Evolutionary conservation across 2,113 vertebrate genomes (phyloP).

Genomic region (Aramus guarauna): DNA sequence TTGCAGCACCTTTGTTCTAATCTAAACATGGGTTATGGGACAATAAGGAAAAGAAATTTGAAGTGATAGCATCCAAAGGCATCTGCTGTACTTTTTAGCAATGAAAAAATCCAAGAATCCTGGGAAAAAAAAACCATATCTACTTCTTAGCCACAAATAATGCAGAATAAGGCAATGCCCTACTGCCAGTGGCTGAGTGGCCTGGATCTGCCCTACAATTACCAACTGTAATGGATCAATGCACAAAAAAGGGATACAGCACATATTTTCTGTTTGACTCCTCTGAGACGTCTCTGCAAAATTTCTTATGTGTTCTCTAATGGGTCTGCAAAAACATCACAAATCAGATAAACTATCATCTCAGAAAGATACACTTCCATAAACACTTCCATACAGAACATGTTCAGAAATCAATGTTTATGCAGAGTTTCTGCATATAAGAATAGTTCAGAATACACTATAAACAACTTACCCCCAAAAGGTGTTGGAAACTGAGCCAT

Average conservation of each 20-base stretch:
- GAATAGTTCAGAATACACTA: neutral
- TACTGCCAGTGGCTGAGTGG: neutral
- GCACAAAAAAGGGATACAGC: neutral
- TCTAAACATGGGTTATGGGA: neutral
- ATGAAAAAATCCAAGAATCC: neutral
- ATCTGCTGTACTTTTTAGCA: neutral
- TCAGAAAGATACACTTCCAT: neutral
- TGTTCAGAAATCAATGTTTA: neutral
- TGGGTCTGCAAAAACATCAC: neutral
- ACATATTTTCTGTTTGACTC: neutral
- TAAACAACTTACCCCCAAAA: constrained; percentile 87
- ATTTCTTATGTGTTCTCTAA: neutral
- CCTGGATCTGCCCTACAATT: neutral
- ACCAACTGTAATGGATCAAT: neutral
- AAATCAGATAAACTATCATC: neutral
- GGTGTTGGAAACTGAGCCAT: constrained; percentile 98
- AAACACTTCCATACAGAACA: neutral
- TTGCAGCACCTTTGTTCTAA: neutral
- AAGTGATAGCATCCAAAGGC: neutral
- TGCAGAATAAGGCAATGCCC: neutral
- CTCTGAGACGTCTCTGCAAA: neutral
- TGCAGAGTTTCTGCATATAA: neutral
- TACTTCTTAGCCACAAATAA: neutral
- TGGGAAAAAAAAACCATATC: neutral
- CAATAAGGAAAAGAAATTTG: neutral